These are phyloP conservation scores for Gallinago solitaria DNA, from an alignment of 2,797 vertebrate genomes.

Conservation along the genomic window DNA sequence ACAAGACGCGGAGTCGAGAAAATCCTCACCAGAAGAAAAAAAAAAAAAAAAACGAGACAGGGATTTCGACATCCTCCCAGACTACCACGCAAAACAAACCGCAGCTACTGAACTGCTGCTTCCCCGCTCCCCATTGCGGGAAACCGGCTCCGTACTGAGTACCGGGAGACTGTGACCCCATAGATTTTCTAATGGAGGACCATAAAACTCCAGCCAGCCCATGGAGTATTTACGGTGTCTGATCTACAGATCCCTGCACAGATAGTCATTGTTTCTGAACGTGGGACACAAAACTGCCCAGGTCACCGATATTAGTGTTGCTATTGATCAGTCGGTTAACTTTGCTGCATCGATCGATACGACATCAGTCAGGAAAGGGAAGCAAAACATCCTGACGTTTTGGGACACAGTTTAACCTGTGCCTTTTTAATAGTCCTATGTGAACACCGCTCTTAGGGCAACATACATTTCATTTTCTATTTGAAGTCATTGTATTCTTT, in stretches of 20 bases:
- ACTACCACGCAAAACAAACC: background rate
- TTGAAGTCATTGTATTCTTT: background rate
- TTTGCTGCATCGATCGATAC: background rate
- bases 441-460: background rate
- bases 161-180: background rate
- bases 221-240: background rate
- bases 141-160: background rate
- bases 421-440: background rate
- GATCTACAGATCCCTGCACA: background rate
- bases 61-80: background rate
- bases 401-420: background rate
- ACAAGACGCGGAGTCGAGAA: background rate
- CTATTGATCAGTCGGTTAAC: constrained; percentile 20
- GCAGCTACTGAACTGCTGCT: background rate
- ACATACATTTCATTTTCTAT: background rate
- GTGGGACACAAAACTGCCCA: background rate
- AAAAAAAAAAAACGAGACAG: background rate
- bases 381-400: background rate
- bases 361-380: background rate
- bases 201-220: background rate
- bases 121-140: background rate
- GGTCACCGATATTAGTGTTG: background rate
- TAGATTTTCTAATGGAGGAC: background rate
- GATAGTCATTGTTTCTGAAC: background rate
- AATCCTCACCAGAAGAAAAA: background rate